Base-by-base conservation (phyloP, 2,113 vertebrate species). In the Aepyceros melampus region DNA sequence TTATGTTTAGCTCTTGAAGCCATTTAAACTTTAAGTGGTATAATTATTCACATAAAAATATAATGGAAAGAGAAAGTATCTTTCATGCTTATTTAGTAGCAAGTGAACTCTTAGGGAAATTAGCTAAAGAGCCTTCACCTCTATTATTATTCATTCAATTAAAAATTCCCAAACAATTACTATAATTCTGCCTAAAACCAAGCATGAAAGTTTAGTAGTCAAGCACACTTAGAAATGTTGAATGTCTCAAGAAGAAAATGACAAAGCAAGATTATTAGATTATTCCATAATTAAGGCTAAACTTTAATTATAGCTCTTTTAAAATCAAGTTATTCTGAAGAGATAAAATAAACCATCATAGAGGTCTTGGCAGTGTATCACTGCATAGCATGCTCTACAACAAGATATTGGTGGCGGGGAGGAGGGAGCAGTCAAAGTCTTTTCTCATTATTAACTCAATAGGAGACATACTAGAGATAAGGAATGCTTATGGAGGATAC, bases 141-240 rank as follows among this genome's bases (percentile, higher is more conserved):
- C 97, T 91, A 93, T 97, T 98, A 98, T 97, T 97, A 98, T 97
- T 96, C 94, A 97, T 93, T 88, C 95, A 97, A 97, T 98, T 97
- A 97, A 95, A 97, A 97, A 97, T 96, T 98, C 96, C 33, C 95
- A 96, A 98, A 98, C 79, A 95, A 96, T 97, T 98, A 96, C 86
- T 93, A 78, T 90, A 94, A 92, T 95, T 97, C 95, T 96, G 51
- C 87, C 97, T 89, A 98, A 98, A 96, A 93, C 55, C 86, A 91
- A 94, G 91, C 94, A 96, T 91, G 87, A 93, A 97, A 95, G 58
- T 96, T 97, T 89, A 43, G 51, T 85, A 94, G 93, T 96, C 87
- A 90, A 94, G 95, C 89, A 89, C 62, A 89, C 82, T 95, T 90
- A 76, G 33, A 91, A 83, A 93, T 97, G 96, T 96, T 97, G 91